Evolutionary conservation across 2,888 invertebrate genomes (phyloP).

Genomic region (Hemicrepidius hirtus): DNA sequence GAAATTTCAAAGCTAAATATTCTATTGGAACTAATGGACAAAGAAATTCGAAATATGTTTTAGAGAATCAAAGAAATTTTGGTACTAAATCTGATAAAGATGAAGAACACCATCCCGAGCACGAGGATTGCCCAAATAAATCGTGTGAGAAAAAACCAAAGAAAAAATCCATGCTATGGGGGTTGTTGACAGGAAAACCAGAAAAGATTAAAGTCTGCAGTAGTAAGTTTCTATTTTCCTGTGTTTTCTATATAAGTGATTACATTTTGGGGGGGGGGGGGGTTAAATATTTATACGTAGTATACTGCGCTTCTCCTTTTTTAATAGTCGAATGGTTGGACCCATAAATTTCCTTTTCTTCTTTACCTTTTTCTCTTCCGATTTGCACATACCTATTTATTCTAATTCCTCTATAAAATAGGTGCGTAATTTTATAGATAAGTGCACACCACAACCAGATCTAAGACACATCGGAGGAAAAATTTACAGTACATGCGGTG

Average conservation of each 20-base stretch:
- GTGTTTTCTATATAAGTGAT: no score
- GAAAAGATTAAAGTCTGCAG: neutral
- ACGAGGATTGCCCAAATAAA: neutral
- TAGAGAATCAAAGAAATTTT: neutral
- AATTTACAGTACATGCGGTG: constrained; percentile 65
- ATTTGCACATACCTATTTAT: no score
- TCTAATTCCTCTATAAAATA: no score
- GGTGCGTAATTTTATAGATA: constrained; percentile 15
- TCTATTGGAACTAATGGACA: neutral
- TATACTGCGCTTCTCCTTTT: no score
- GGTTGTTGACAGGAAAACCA: no score
- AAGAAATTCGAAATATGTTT: neutral
- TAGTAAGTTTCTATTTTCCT: neutral
- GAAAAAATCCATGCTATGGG: neutral
- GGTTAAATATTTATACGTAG: no score
- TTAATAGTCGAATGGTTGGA: no score
- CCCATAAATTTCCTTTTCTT: no score
- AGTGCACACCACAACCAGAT: constrained; percentile 59
- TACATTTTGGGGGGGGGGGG: no score
- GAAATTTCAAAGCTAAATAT: no score
- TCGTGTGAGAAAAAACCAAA: neutral
- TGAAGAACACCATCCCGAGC: neutral
- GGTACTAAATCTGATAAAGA: neutral
- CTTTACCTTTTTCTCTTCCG: no score
- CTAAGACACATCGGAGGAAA: constrained; percentile 62